phyloP scores from a whole-genome alignment of 1,140 invertebrate genomes.

The Heterodera carotae region DNA sequence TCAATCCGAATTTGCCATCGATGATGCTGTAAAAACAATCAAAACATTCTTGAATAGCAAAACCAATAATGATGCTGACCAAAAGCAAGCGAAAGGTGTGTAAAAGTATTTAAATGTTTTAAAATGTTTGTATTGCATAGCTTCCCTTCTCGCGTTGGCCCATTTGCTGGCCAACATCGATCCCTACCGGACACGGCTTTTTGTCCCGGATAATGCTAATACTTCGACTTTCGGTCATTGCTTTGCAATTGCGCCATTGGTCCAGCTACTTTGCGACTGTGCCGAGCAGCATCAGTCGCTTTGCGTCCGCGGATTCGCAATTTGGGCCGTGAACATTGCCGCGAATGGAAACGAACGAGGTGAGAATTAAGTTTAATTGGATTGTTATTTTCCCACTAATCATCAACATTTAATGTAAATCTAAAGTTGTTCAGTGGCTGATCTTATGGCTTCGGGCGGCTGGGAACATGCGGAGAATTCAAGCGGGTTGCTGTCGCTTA shows the following conservation, averaged over 20 bases:
- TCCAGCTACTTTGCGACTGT: background rate
- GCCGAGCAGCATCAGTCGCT: slow-evolving; percentile 13
- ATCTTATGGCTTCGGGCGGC: background rate
- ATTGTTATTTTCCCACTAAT: no score
- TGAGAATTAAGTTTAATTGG: background rate
- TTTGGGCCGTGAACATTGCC: slow-evolving; percentile 32
- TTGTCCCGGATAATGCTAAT: background rate
- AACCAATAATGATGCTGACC: no score
- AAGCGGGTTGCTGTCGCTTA: background rate
- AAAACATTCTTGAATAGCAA: slow-evolving; percentile 1
- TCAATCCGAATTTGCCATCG: background rate
- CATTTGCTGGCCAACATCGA: slow-evolving; percentile 16
- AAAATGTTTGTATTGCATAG: background rate
- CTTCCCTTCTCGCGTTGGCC: slow-evolving; percentile 16
- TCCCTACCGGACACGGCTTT: background rate
- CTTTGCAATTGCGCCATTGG: background rate
- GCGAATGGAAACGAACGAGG: slow-evolving; percentile 7
- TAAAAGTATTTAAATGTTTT: background rate
- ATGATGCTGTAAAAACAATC: background rate
- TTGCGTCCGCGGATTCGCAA: slow-evolving; percentile 14
- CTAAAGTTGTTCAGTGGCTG: background rate
- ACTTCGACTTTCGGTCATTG: background rate
- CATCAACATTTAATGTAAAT: background rate
- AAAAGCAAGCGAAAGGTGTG: slow-evolving; percentile 9
- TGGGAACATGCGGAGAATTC: background rate